A percentile compares a stretch with the other conserved stretches of the same genome.
These are phyloP conservation scores for Drosophila persimilis DNA, from an alignment of 1,140 invertebrate genomes.

Conservation along the genomic window DNA sequence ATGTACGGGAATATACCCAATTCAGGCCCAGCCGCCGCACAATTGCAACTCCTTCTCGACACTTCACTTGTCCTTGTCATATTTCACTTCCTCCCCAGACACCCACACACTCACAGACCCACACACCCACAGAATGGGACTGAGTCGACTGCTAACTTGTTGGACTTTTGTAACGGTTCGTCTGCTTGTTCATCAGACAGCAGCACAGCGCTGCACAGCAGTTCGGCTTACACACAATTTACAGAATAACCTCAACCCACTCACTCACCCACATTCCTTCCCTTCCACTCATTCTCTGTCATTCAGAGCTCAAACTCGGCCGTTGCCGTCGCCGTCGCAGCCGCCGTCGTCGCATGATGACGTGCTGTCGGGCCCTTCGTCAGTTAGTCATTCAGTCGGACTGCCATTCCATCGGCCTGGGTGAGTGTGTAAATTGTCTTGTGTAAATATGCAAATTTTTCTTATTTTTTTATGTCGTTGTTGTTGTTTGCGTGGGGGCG, in stretches of 20 bases:
- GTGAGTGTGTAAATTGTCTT: constrained; percentile 74
- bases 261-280: background rate
- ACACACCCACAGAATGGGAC: too few relatives aligned
- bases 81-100: constrained; percentile 16
- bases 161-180: constrained; percentile 67
- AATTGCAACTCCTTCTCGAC: constrained; percentile 45
- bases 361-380: constrained; percentile 17
- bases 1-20: constrained; percentile 23
- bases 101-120: constrained; percentile 7
- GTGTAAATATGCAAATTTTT: constrained; percentile 74
- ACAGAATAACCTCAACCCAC: constrained; percentile 53
- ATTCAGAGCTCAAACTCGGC: background rate
- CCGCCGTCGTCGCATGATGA: constrained; percentile 1
- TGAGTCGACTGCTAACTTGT: constrained; percentile 55
- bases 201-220: constrained; percentile 42
- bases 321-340: background rate
- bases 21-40: constrained; percentile 36
- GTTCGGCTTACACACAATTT: constrained; percentile 78
- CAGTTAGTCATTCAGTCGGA: constrained; percentile 34
- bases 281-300: constrained; percentile 30
- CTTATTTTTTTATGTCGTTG: constrained; percentile 44
- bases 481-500: constrained; percentile 28
- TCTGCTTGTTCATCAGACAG: constrained; percentile 50
- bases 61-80: constrained; percentile 58
- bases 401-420: constrained; percentile 9